A percentile compares a stretch with the other conserved stretches of the same genome.
These are phyloP conservation scores for Hexactinellida sp. DNA, from an alignment of 37 sponge, comb jelly and placozoan genomes.

Conservation along the genomic window DNA sequence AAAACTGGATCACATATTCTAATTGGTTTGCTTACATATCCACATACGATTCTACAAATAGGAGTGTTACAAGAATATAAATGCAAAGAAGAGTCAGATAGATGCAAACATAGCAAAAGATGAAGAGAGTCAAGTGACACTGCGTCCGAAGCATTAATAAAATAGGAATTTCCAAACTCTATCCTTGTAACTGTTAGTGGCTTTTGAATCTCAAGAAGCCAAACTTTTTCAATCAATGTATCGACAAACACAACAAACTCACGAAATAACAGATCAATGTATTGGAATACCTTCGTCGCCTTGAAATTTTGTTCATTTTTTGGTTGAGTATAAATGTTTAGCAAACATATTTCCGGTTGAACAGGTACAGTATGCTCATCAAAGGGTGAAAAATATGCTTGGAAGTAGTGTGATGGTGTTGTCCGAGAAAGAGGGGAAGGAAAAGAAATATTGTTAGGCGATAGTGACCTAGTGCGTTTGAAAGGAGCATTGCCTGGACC, in stretches of 20 bases:
- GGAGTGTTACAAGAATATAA: not conserved
- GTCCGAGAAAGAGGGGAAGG: not conserved
- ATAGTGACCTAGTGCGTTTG: not conserved
- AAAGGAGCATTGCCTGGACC: not conserved
- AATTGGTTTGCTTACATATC: not conserved
- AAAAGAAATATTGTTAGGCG: not conserved
- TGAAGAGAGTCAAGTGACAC: not conserved
- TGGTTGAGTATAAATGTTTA: not conserved
- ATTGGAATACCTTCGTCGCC: not conserved
- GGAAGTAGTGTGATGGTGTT: not conserved
- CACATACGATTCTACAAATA: not conserved
- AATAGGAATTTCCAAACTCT: not conserved
- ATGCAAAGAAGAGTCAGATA: not conserved
- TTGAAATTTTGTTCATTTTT: not conserved
- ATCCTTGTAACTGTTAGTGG: not conserved
- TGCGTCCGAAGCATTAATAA: not conserved
- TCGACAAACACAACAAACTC: not conserved
- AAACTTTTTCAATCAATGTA: not conserved
- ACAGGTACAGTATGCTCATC: not conserved
- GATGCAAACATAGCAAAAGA: not conserved
- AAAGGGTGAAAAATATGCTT: not conserved
- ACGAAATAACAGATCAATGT: not conserved
- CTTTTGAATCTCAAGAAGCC: not conserved
- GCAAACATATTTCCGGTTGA: not conserved
- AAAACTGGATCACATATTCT: not conserved